These are phyloP conservation scores for Ichneumon xanthorius DNA, from an alignment of 2,888 invertebrate genomes.

Conservation along the genomic window DNA sequence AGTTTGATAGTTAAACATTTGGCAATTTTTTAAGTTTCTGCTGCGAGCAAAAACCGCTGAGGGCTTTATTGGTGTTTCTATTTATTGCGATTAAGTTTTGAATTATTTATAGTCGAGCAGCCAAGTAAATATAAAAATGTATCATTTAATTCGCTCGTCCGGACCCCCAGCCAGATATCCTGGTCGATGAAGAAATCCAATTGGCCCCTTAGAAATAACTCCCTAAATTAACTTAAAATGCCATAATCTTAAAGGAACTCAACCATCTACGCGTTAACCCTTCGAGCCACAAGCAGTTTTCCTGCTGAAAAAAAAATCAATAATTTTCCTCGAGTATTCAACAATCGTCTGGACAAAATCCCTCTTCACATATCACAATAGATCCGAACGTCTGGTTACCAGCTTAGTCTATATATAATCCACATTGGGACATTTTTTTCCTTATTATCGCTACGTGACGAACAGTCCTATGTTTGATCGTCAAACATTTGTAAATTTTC, in stretches of 20 bases:
- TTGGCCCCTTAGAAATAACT: too few species aligned
- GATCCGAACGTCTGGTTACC: neutral
- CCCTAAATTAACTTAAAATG: too few species aligned
- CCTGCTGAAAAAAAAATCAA: too few species aligned
- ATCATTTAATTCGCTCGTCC: too few species aligned
- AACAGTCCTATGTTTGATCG: neutral
- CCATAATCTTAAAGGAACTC: too few species aligned
- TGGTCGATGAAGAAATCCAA: too few species aligned
- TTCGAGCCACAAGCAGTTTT: too few species aligned
- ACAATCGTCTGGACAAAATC: too few species aligned
- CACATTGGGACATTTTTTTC: neutral
- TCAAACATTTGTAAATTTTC: neutral
- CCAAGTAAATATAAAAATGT: neutral
- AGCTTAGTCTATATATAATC: neutral
- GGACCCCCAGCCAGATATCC: too few species aligned
- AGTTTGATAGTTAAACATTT: neutral
- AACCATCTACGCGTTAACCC: too few species aligned
- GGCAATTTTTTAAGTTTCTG: conserved; percentile 5
- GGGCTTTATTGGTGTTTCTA: conserved; percentile 19
- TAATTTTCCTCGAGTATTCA: too few species aligned
- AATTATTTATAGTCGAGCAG: conserved; percentile 6
- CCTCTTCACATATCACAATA: too few species aligned
- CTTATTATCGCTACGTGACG: neutral
- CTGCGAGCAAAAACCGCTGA: conserved; percentile 34
- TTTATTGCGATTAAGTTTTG: conserved; percentile 14